Base-by-base conservation (phyloP, 2,797 vertebrate species). In the Pseudochaenichthys georgianus region DNA sequence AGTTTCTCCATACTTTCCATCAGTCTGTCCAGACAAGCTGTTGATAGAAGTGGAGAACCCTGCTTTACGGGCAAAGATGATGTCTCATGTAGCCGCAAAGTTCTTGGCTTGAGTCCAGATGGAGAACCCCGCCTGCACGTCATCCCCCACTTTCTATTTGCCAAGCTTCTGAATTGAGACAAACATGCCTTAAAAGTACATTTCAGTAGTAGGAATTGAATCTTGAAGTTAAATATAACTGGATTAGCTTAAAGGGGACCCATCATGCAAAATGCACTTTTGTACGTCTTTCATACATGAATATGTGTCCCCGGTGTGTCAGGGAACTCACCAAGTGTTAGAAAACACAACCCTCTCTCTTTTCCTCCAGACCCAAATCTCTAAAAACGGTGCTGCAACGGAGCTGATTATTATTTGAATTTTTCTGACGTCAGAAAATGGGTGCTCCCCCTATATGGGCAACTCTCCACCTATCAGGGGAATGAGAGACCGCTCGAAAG, bases 21-120 rank as follows among this genome's bases (percentile, higher is more conserved):
- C 57, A 8, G 64, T 68, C 7, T 23, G 13, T 21, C 4, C 0
- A 48, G 50, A 71, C 46, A 42, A 12, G n/a, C 50, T 38, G 15
- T 16, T 8, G 50, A 55, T 16, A 61, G 54, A 68, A 82, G 66
- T 38, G 19, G 28, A 73, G 34, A 2, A 51, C 3, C 1, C 47
- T 28, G 34, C 59, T 60, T 55, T 31, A 62, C 0, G 31, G 43
- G 42, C 28, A 13, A 68, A 31, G 23, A 42, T 21, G 50, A 31
- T 34, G 64, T 65, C 47, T 68, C 41, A 54, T 10, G 1, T 21
- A 68, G 64, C 66, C 15, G 1, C 31, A 46, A 48, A 74, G 43
- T 42, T 11, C 46, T 69, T 79, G 59, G 62, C 41, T 43, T 2
- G 12, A 17, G 17, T 65, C 64, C 70, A 82, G 60, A 64, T 55